Conservation (phyloP, 2,888 invertebrate genomes). For the Epistrophella euchroma region DNA sequence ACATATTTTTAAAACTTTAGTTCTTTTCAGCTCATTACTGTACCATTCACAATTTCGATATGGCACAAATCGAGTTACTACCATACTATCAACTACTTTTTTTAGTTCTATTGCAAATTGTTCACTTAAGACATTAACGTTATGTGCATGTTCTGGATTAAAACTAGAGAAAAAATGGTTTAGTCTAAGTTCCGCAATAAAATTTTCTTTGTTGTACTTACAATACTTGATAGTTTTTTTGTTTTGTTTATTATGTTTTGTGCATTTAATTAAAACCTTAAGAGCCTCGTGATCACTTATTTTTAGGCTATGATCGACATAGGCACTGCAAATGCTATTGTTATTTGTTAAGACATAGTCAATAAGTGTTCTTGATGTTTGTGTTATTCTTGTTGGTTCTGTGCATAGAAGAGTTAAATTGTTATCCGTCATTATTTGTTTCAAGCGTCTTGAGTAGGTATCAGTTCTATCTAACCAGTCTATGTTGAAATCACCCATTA, state of each 20-base stretch:
- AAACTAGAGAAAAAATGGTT: background rate
- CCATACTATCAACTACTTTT: background rate
- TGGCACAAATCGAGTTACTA: background rate
- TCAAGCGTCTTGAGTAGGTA: too few relatives aligned
- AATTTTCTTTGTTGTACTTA: constrained; percentile 17
- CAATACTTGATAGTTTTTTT: constrained; percentile 5
- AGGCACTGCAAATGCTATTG: too few relatives aligned
- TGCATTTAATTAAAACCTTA: background rate
- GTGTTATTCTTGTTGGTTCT: too few relatives aligned
- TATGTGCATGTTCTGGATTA: background rate
- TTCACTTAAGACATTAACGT: constrained; percentile 5
- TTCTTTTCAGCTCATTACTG: background rate
- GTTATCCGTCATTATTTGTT: too few relatives aligned
- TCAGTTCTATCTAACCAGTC: too few relatives aligned
- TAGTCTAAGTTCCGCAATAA: background rate
- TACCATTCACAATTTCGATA: constrained; percentile 14
- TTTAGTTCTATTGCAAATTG: background rate
- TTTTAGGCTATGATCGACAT: too few relatives aligned
- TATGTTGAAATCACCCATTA: too few relatives aligned
- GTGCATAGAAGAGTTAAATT: too few relatives aligned
- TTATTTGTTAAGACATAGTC: too few relatives aligned
- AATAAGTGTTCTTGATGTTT: too few relatives aligned
- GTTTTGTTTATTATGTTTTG: background rate
- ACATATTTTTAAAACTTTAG: background rate
- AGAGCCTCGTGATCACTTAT: background rate